phyloP scores from a whole-genome alignment of 2,888 invertebrate species.

The Micropterix aruncella region DNA sequence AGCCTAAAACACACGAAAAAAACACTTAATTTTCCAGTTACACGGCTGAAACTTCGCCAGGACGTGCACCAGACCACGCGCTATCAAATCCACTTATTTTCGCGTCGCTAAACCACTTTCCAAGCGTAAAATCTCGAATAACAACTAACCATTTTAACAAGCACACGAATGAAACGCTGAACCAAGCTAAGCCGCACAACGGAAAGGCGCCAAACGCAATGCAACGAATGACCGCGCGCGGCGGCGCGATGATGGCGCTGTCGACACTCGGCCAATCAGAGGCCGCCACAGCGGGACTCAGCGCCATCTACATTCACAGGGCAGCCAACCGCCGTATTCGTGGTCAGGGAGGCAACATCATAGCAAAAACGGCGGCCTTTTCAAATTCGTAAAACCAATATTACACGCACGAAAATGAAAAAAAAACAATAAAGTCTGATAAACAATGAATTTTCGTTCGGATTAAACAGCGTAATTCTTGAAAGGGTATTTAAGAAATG shows the following conservation, averaged over 20 bases:
- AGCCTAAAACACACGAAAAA: conserved; percentile 63
- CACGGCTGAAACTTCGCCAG: conserved; percentile 43
- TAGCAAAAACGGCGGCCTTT: no score
- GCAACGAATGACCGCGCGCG: conserved; percentile 12
- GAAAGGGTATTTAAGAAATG: no score
- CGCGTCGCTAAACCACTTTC: conserved; percentile 18
- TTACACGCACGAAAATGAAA: no score
- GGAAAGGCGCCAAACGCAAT: conserved; percentile 39
- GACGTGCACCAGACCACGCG: conserved; percentile 24
- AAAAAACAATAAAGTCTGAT: no score
- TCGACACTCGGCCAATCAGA: background rate
- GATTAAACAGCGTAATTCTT: no score
- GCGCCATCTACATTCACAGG: no score
- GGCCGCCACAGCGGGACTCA: no score
- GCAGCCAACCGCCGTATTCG: no score
- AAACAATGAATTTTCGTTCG: no score
- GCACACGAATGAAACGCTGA: conserved; percentile 30
- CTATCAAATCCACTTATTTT: conserved; percentile 23
- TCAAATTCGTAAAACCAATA: no score
- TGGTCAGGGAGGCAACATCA: no score
- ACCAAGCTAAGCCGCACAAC: conserved; percentile 27
- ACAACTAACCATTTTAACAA: conserved; percentile 43
- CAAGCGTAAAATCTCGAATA: conserved; percentile 32
- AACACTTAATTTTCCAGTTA: conserved; percentile 40
- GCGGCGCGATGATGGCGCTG: background rate